Evolutionary conservation across 2,797 vertebrate genomes (phyloP), one percentile per base, ranked within the genome.

Genomic region (Hafferia zeledoni): DNA sequence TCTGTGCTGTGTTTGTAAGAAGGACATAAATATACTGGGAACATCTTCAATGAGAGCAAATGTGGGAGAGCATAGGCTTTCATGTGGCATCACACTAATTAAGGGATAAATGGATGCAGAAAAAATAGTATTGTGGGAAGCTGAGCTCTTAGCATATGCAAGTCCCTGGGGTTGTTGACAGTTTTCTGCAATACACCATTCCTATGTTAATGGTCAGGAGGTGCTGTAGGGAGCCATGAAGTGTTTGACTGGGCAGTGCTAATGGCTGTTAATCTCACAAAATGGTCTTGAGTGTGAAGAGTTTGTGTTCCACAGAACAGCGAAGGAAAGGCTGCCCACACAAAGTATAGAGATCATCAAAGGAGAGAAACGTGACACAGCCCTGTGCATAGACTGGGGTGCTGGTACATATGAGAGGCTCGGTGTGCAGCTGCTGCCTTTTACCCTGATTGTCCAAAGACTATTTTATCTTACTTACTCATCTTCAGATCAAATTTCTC

Each of bases 21-120:
- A 74, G 46, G 61, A 83, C 8, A 1, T 65, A 84, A 94, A 91
- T 79, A 74, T 15, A n/a, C 47, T 79, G 77, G 91, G 85, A 95
- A 88, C 74, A 59, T 84, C 63, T 96, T 94, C 85, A 88, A 61
- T 76, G 64, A 76, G 7, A 88, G 37, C 94, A 92, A 89, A 81
- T 92, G 67, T 67, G 77, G 85, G 91, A 83, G 30, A 94, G 56
- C 64, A 61, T 49, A 33, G 63, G 33, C 90, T 95, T 96, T 95
- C 74, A 90, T 90, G 86, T 83, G 85, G 59, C 24, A 55, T 88
- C 50, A 56, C 74, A 59, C 59, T 84, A 94, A 90, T 94, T 86
- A 93, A 78, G n/a, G 68, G 70, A 86, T 84, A 95, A 91, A 93
- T 93, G 46, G 23, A 80, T 94, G 65, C 72, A 91, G 76, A 93